These are phyloP conservation scores for Protobothrops flavoviridis DNA, from an alignment of 2,113 vertebrate species.

Conservation along the genomic window DNA sequence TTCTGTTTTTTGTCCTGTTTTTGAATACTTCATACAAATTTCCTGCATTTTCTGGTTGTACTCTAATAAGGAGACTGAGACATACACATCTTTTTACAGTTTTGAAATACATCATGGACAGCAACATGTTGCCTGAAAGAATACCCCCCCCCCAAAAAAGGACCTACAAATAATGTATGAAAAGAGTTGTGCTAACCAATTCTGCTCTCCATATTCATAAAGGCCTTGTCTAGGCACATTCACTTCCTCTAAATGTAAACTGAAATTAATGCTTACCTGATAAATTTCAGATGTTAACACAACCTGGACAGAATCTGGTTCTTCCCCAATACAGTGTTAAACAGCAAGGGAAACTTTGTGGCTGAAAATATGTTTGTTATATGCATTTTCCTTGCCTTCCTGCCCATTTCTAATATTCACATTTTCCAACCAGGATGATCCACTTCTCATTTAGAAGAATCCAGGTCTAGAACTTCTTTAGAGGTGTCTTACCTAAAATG, in stretches of 20 bases:
- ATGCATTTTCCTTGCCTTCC: not conserved
- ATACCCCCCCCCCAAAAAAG: not conserved
- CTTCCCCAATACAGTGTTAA: not conserved
- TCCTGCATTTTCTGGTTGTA: not conserved
- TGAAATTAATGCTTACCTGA: not conserved
- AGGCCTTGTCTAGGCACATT: not conserved
- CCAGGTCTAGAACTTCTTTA: not conserved
- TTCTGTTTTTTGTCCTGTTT: not conserved
- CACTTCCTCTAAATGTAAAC: not conserved
- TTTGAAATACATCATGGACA: not conserved
- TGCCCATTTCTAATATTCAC: not conserved
- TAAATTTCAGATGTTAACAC: not conserved
- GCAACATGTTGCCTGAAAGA: not conserved
- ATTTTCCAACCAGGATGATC: not conserved
- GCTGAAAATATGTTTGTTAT: not conserved
- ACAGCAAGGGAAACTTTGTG: not conserved
- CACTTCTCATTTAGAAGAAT: not conserved
- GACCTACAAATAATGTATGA: not conserved
- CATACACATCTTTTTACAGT: not conserved
- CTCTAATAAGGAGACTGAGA: not conserved
- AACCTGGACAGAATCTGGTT: not conserved
- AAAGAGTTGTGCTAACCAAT: not conserved
- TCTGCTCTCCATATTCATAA: not conserved
- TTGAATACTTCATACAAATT: not conserved
- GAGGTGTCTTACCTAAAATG: not conserved